These are phyloP conservation scores for Urocyon cinereoargenteus DNA, from an alignment of 2,797 vertebrate species.

Conservation along the genomic window DNA sequence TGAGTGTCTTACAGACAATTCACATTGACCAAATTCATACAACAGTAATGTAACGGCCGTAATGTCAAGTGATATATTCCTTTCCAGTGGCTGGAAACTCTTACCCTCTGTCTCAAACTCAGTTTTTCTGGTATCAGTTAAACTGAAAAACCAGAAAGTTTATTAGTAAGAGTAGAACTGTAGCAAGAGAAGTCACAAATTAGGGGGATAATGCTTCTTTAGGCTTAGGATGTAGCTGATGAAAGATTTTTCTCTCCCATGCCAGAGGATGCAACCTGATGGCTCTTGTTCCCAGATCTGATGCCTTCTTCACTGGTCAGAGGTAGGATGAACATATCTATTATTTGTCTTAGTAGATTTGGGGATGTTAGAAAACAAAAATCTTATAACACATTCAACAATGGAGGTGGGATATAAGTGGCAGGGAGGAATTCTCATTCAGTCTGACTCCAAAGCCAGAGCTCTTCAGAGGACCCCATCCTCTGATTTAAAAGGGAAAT, in stretches of 20 bases:
- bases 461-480: not conserved
- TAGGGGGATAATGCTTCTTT: not conserved
- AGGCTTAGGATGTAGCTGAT: not conserved
- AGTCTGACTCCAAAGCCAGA: not conserved
- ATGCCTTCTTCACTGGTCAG: not conserved
- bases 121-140: not conserved
- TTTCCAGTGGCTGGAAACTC: not conserved
- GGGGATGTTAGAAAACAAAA: not conserved
- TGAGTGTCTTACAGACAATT: not conserved
- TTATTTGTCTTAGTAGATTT: not conserved
- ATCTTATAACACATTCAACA: not conserved
- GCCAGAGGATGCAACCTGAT: not conserved
- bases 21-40: not conserved
- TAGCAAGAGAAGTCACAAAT: not conserved
- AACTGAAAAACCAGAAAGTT: not conserved
- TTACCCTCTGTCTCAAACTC: not conserved
- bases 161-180: slow-evolving; percentile 15
- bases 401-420: not conserved
- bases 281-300: not conserved
- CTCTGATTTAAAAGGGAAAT: not conserved
- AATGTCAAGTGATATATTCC: not conserved
- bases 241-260: not conserved
- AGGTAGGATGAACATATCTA: not conserved
- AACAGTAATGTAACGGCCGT: not conserved
- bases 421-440: not conserved